Evolutionary conservation across 2,888 invertebrate genomes (phyloP).

Genomic region (Drosophila siamana): DNA sequence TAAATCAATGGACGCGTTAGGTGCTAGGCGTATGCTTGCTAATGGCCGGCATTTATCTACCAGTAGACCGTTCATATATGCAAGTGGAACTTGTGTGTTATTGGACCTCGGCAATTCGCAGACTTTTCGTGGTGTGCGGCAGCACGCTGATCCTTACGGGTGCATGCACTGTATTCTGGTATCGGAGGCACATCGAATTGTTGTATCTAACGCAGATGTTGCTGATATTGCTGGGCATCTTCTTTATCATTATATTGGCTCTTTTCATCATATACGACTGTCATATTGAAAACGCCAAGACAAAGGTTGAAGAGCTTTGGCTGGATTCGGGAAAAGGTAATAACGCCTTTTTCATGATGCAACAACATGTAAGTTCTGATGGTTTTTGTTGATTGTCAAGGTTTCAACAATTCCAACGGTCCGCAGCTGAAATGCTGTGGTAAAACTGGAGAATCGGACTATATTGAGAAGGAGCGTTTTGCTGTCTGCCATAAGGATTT

Average conservation of each 20-base stretch:
- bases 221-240: background rate
- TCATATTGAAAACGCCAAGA: background rate
- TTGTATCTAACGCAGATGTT: background rate
- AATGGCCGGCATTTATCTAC: background rate
- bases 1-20: background rate
- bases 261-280: background rate
- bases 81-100: background rate
- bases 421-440: constrained; percentile 6
- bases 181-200: background rate
- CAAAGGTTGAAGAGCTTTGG: background rate
- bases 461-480: background rate
- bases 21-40: background rate
- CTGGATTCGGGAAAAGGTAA: background rate
- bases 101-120: background rate
- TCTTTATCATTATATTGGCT: background rate
- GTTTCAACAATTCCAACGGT: background rate
- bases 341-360: constrained; percentile 2
- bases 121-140: background rate
- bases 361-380: constrained; percentile 3
- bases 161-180: background rate
- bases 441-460: background rate
- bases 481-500: constrained; percentile 4
- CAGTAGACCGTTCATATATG: background rate
- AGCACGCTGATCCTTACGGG: background rate
- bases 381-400: background rate